Base-by-base conservation (phyloP, 2,888 invertebrate genomes). In the Drosophila pseudotalamancana region DNA sequence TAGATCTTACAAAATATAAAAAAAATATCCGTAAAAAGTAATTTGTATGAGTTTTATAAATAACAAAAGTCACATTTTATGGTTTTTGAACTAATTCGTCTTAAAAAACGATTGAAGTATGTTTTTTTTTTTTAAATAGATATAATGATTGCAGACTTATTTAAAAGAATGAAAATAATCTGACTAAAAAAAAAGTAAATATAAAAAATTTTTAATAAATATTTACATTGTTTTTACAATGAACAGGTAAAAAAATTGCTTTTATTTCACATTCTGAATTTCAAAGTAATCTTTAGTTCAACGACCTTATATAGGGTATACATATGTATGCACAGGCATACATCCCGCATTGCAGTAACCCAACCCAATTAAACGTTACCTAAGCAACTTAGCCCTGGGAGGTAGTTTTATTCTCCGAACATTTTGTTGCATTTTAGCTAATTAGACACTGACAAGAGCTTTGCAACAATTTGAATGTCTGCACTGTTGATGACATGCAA, bases 401-500 rank as follows among this genome's bases (percentile, higher is more conserved):
- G 25, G 27, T 6, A 1, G 2, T 27, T 1, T 9, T 4, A 6
- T 32, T 21, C 3, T 8, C 2, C 16, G 45, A n/a, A 29, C 16
- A 21, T 6, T 16, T 29, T 34, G 19, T 21, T 67, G 66, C 67
- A 67, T 46, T 67, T 43, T 43, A 53, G 37, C 40, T 61, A 67
- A 67, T 67, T 61, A 50, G 45, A 43, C 21, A 23, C 8, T 39
- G 23, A 16, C 23, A 32, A 27, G 50, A 27, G 43, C 2, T 12
- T 46, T 46, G 31, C 39, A 39, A 39, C 54, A 25, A 27, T 46
- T 57, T 40, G 11, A 46, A 34, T 32, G 39, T 42, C 31, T 42
- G 45, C 45, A 27, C 48, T 14, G 31, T 64, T 35, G 49, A 68
- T 35, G 49, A 68, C 67, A 68, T 68, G 67, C 54, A 49, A 54